Conservation (phyloP, 2,113 vertebrate species). For the Chaetorhynchus papuensis region DNA sequence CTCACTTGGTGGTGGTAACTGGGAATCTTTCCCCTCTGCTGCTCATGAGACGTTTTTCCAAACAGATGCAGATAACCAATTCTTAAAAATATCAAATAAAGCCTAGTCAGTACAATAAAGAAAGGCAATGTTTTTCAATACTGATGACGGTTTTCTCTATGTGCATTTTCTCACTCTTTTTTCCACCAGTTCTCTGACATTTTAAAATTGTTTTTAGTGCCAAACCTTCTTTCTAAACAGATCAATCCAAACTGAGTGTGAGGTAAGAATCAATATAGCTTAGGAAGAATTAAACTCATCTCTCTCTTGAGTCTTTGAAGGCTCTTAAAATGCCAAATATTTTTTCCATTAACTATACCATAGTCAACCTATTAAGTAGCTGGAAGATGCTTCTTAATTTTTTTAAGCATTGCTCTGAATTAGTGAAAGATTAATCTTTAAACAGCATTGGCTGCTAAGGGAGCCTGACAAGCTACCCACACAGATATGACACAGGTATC, state of each 20-base stretch:
- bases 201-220: slow-evolving; percentile 37
- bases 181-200: slow-evolving; percentile 1
- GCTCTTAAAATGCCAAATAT: neutral
- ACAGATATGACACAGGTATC: neutral
- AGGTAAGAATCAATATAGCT: slow-evolving; percentile 36
- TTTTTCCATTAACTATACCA: neutral
- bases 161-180: neutral
- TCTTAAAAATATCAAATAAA: neutral
- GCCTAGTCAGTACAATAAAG: neutral
- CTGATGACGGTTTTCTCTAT: neutral
- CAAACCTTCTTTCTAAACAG: slow-evolving; percentile 43
- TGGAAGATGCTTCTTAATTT: neutral
- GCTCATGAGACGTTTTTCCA: neutral
- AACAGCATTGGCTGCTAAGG: neutral
- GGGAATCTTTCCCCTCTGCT: neutral
- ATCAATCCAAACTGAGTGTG: slow-evolving; percentile 23
- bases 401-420: neutral
- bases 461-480: neutral
- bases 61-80: neutral
- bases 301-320: slow-evolving; percentile 19
- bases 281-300: slow-evolving; percentile 22
- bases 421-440: neutral
- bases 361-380: neutral
- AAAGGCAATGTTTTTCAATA: neutral
- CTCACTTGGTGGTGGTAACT: neutral